These are phyloP conservation scores for Drosophila albomicans DNA, from an alignment of 1,140 invertebrate species.

Conservation along the genomic window DNA sequence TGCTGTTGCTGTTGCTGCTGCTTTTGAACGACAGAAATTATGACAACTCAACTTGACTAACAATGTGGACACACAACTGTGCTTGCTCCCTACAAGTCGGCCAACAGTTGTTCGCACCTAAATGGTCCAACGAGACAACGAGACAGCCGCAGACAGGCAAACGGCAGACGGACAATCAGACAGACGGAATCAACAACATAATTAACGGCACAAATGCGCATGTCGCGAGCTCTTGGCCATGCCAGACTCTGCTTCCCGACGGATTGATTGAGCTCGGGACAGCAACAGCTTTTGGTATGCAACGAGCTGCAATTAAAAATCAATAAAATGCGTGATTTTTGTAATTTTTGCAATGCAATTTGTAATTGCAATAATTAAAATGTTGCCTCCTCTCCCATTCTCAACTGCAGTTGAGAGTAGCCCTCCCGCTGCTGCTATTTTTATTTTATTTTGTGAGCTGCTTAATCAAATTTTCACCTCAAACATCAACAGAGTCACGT, in stretches of 20 bases:
- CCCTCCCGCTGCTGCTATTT: constrained; percentile 6
- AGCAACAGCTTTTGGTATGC: constrained; percentile 63
- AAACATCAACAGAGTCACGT: constrained; percentile 43
- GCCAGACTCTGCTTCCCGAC: constrained; percentile 11
- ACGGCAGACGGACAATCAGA: constrained; percentile 32
- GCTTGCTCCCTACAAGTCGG: constrained; percentile 58
- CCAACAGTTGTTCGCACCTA: constrained; percentile 63
- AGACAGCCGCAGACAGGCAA: constrained; percentile 14
- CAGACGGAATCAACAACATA: constrained; percentile 75
- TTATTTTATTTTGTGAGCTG: constrained; percentile 27
- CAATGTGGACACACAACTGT: background rate
- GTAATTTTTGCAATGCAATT: constrained; percentile 80
- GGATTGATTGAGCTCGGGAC: constrained; percentile 20
- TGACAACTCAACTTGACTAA: constrained; percentile 83
- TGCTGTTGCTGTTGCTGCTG: constrained; percentile 44
- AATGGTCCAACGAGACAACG: constrained; percentile 47
- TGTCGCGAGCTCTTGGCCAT: constrained; percentile 47
- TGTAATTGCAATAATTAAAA: constrained; percentile 83
- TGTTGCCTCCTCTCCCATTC: constrained; percentile 43
- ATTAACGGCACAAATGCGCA: constrained; percentile 81
- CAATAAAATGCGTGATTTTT: constrained; percentile 84
- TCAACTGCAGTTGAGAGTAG: background rate
- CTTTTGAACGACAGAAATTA: constrained; percentile 79
- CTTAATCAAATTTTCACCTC: constrained; percentile 80
- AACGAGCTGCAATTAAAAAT: constrained; percentile 83